Percentiles rank a stretch among this genome's conserved stretches.
Evolutionary conservation across 2,113 vertebrate genomes (phyloP).

Genomic region (Cygnus atratus): DNA sequence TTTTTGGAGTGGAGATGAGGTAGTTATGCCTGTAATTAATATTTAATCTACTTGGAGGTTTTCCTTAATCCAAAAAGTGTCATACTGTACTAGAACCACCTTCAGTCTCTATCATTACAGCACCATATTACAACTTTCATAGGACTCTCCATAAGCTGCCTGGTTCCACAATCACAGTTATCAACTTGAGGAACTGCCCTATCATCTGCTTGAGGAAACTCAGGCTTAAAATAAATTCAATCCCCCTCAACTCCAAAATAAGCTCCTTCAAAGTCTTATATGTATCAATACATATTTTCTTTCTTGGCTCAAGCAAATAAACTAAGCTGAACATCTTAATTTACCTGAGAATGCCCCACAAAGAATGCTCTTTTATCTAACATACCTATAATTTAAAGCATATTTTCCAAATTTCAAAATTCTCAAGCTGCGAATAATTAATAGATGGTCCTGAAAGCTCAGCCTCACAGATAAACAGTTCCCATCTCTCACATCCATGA

Average conservation of each 20-base stretch:
- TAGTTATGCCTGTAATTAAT: background rate
- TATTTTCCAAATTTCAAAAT: conserved; percentile 29
- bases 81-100: background rate
- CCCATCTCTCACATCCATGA: background rate
- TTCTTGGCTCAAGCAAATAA: conserved; percentile 3
- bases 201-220: background rate
- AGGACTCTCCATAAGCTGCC: background rate
- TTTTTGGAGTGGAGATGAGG: no score
- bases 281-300: background rate
- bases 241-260: background rate
- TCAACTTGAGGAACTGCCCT: background rate
- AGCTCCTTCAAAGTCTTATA: background rate
- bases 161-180: background rate
- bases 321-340: background rate
- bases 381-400: conserved; percentile 23
- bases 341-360: background rate
- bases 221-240: background rate
- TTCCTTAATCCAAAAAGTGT: background rate
- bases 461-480: conserved; percentile 2
- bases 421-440: conserved; percentile 56
- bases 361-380: conserved; percentile 13
- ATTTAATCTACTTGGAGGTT: background rate
- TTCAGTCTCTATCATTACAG: background rate
- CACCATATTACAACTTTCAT: background rate
- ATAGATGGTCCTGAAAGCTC: conserved; percentile 16